Base-by-base conservation (phyloP, 2,888 invertebrate species). In the Cepaea hortensis region DNA sequence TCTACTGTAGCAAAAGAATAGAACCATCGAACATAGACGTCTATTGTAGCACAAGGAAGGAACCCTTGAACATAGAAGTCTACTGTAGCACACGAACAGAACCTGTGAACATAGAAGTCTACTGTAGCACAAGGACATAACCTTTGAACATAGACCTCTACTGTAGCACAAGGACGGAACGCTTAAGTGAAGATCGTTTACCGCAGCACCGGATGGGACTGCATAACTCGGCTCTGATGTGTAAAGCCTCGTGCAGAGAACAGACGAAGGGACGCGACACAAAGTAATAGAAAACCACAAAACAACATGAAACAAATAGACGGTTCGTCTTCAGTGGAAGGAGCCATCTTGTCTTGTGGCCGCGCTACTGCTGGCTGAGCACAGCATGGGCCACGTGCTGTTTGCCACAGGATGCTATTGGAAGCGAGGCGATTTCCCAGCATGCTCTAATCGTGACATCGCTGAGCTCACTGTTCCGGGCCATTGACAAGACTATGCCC, bases 401-500 rank as follows among this genome's bases (percentile, higher is more conserved):
- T 13, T 55, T 79, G 23, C n/a, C n/a, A 13, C 77, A 23, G n/a
- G 23, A 3, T 18, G 55, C 77, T 79, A 61, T 61, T 79, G 77
- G 55, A 3, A 11, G 23, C 61, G 4, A 11, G 23, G 13, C 3
- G 61, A 79, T 61, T 61, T 79, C 77, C 61, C 77, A 79, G 77
- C 77, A 79, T 79, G 77, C 77, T 23, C 61, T 79, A 7, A 11
- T 79, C 9, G 20, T 23, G n/a, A 79, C 77, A 61, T 79, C 77
- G 20, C 4, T 7, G 7, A 79, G 61, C 61, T 61, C 61, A 61
- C 61, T 55, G 61, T 79, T 79, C 77, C 61, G 61, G 61, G 11
- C 77, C 77, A 79, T 79, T 79, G 77, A 79, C 11, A 79, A 79
- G 23, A 13, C 20, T 11, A 18, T 3, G 61, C n/a, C 55, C 61